A percentile compares a stretch with the other conserved stretches of the same genome.
phyloP scores from a whole-genome alignment of 2,888 invertebrate genomes.

The Choreutis nemorana region DNA sequence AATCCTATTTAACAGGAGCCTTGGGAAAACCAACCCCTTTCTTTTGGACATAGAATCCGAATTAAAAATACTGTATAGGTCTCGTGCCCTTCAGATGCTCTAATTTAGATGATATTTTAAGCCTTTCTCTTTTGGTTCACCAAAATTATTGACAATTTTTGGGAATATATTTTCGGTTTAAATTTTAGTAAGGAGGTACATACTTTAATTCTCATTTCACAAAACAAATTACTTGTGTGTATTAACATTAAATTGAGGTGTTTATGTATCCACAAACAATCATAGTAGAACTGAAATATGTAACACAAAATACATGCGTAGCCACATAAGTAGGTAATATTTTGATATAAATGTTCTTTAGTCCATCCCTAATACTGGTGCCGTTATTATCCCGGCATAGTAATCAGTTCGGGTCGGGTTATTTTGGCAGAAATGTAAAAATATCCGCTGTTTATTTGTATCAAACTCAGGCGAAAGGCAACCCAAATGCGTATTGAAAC shows the following conservation, averaged over 20 bases:
- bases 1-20: slow-evolving; percentile 36
- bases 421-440: slow-evolving; percentile 59
- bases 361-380: slow-evolving; percentile 11
- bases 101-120: slow-evolving; percentile 43
- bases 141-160: no score
- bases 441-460: slow-evolving; percentile 66
- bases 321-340: slow-evolving; percentile 22
- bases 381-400: slow-evolving; percentile 55
- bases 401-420: slow-evolving; percentile 64
- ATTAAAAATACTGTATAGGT: slow-evolving; percentile 32
- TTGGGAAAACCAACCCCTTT: slow-evolving; percentile 39
- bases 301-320: no score
- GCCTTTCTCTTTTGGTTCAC: slow-evolving; percentile 26
- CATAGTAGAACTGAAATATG: no score
- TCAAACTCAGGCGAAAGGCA: slow-evolving; percentile 57
- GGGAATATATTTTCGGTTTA: no score
- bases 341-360: slow-evolving; percentile 43
- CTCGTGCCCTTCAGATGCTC: slow-evolving; percentile 39
- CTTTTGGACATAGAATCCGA: slow-evolving; percentile 31
- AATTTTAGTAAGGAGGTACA: no score
- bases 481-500: slow-evolving; percentile 63
- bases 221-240: slow-evolving; percentile 35
- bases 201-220: no score
- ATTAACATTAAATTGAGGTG: slow-evolving; percentile 8
- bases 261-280: no score